phyloP scores from a whole-genome alignment of 2,113 vertebrate species.

The Melanocharis versteri region DNA sequence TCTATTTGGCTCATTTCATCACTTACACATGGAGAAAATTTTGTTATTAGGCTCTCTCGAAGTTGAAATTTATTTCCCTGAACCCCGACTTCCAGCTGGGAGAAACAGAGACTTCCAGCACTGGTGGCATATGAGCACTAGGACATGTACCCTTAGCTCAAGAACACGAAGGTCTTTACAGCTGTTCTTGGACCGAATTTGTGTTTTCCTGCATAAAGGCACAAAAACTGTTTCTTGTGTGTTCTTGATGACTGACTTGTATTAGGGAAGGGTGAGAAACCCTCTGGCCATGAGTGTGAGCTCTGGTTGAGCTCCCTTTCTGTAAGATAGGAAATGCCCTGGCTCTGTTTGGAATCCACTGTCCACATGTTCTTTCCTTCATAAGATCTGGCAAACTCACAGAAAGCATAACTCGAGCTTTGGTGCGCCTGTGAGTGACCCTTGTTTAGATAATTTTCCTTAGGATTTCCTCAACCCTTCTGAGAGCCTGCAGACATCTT shows the following conservation, averaged over 20 bases:
- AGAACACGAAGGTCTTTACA: neutral
- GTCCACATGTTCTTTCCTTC: neutral
- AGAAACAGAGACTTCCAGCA: neutral
- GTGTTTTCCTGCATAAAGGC: neutral
- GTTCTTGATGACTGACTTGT: neutral
- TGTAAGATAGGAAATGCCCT: neutral
- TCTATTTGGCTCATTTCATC: slow-evolving; percentile 9
- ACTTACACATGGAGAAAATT: neutral
- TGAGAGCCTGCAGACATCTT: neutral
- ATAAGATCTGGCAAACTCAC: neutral
- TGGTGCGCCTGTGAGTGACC: neutral
- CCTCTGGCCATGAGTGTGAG: neutral
- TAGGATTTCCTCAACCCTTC: neutral
- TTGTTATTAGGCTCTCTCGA: neutral
- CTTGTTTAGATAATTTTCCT: neutral
- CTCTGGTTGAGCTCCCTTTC: neutral
- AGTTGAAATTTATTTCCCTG: neutral
- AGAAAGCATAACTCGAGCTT: neutral
- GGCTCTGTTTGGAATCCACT: neutral
- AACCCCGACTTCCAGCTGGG: neutral
- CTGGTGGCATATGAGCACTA: neutral
- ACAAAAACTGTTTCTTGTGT: neutral
- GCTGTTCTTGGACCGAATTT: neutral
- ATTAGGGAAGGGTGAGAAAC: neutral
- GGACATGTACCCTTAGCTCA: neutral